Evolutionary conservation across 2,797 vertebrate species (phyloP).

Genomic region (Eulemur mongoz): DNA sequence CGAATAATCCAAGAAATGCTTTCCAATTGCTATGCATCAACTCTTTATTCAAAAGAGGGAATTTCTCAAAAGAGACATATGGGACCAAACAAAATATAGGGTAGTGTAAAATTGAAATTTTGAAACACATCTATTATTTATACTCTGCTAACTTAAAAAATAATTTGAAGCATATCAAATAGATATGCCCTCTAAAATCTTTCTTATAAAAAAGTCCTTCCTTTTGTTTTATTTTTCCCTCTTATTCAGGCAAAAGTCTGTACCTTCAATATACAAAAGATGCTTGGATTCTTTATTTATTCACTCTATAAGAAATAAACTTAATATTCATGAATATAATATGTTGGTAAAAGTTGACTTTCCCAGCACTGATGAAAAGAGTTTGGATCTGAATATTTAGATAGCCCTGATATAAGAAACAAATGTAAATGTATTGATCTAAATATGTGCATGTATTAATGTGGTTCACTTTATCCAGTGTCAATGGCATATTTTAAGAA

Average conservation of each 20-base stretch:
- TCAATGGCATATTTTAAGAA: not conserved
- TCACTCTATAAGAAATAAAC: not conserved
- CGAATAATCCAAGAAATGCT: conserved; percentile 34
- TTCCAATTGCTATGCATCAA: conserved; percentile 4
- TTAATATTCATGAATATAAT: not conserved
- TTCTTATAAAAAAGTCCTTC: not conserved
- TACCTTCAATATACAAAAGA: not conserved
- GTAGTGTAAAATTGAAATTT: conserved; percentile 21
- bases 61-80: conserved; percentile 41
- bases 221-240: not conserved
- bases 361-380: not conserved
- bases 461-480: not conserved
- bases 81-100: conserved; percentile 22
- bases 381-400: not conserved
- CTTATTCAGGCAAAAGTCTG: not conserved
- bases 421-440: not conserved
- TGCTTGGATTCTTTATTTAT: not conserved
- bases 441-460: not conserved
- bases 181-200: not conserved
- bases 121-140: not conserved
- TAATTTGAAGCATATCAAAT: not conserved
- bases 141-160: not conserved
- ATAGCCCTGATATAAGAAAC: not conserved
- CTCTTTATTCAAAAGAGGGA: conserved; percentile 39
- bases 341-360: not conserved